Evolutionary conservation across 30 jellyfish, hydroid and myxozoan species (phyloP), one percentile per base, ranked within the genome.

Genomic region (Pelagia noctiluca): DNA sequence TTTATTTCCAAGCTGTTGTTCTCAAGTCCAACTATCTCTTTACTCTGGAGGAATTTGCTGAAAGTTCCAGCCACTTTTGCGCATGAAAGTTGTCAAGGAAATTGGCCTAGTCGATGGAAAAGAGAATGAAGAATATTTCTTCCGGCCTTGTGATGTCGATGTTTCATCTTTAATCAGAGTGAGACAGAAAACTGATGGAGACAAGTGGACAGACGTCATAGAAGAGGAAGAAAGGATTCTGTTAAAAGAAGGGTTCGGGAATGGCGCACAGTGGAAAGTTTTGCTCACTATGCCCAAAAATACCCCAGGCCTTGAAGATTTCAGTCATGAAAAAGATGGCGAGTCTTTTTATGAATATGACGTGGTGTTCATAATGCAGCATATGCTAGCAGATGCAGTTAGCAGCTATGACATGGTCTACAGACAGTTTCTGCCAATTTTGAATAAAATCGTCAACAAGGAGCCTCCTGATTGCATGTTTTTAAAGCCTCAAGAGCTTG

Each of bases 201-300:
- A 79, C 33, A 74, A 79, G 10, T 52, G 69, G 63, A 35, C 5
- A 2, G 82, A 63, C 57, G 64, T 79, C 1, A 77, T 79, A 1
- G 22, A 46, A 22, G 82, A 79, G 46, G 89, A 79, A 60, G 89
- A 79, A 47, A 23, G 24, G 29, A 38, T 79, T 63, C 82, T 79
- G 26, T 79, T 82, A 2, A 63, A 82, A 68, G 82, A 62, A 33
- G 82, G 89, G 18, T 79, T 60, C 26, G 89, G 89, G 5, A 82
- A 79, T 49, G 82, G 89, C 4, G 76, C 89, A 24, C 32, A 67
- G 47, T 79, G 89, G 89, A 62, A 82, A 32, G 82, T 79, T 63
- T 81, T 79, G 24, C 38, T 79, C 3, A 49, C 69, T 22, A 63
- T 37, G 62, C 89, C 82, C 2, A 35, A 38, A 4, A 75, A 29